phyloP scores from a whole-genome alignment of 1,140 invertebrate genomes.

The Aethina tumida region DNA sequence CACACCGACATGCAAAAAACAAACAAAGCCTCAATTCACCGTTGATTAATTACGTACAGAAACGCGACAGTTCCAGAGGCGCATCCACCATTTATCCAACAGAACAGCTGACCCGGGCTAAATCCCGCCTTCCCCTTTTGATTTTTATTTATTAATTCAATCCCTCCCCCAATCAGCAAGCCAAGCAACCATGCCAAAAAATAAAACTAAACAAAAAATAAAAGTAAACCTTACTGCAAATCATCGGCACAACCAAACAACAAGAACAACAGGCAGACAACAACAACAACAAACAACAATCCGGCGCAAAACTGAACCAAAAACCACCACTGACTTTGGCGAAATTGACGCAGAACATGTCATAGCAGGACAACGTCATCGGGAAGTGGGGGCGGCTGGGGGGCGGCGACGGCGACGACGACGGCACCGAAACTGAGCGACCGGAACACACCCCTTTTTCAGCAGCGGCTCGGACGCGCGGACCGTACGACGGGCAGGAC shows the following conservation, averaged over 20 bases:
- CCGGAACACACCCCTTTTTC: not conserved
- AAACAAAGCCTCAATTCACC: no score
- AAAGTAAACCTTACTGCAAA: no score
- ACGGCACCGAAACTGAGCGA: not conserved
- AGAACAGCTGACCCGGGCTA: no score
- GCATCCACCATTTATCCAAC: no score
- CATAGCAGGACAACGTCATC: slow-evolving; percentile 20
- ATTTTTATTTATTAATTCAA: not conserved
- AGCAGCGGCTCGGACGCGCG: not conserved
- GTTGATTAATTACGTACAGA: no score
- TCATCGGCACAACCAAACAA: not conserved
- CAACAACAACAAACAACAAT: not conserved
- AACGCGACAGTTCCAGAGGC: no score
- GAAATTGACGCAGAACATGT: slow-evolving; percentile 23
- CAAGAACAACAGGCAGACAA: not conserved
- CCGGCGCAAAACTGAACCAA: slow-evolving; percentile 5
- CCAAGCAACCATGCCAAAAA: not conserved
- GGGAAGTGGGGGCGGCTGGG: no score
- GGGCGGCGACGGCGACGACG: not conserved
- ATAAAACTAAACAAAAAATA: no score
- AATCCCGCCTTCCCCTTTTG: no score
- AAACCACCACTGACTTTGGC: slow-evolving; percentile 16
- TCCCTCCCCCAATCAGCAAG: slow-evolving; percentile 5
- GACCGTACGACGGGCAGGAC: not conserved
- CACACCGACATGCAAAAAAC: not conserved